These are phyloP conservation scores for Hermetia illucens DNA, from an alignment of 1,140 invertebrate species.

Conservation along the genomic window DNA sequence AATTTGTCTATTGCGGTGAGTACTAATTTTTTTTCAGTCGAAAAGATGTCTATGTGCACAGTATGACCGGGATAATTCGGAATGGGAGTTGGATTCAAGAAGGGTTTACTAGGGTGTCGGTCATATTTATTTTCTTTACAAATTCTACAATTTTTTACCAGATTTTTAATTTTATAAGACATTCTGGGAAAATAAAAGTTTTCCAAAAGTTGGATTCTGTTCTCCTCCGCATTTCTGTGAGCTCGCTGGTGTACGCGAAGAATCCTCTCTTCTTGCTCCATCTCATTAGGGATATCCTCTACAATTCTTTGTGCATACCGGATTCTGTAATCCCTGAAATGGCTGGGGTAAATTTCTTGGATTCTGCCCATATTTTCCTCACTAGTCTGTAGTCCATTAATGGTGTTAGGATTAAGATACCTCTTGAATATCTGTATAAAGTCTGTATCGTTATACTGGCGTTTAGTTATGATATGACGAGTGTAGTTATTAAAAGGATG, in stretches of 20 bases:
- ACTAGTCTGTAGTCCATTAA: constrained; percentile 1
- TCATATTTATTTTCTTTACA: constrained; percentile 8
- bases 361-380: constrained; percentile 2
- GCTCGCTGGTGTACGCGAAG: constrained; percentile 4
- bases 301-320: constrained; percentile 4
- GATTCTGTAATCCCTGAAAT: constrained; percentile 3
- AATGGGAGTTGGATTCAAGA: constrained; percentile 4
- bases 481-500: not conserved
- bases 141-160: constrained; percentile 5
- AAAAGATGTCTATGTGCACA: constrained; percentile 6
- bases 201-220: constrained; percentile 6
- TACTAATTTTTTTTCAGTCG: constrained; percentile 4
- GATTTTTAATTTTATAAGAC: constrained; percentile 4
- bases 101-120: constrained; percentile 1
- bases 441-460: not conserved
- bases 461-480: not conserved
- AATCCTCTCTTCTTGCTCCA: constrained; percentile 7
- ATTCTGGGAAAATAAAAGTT: constrained; percentile 7
- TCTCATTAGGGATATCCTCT: constrained; percentile 1
- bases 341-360: constrained; percentile 2
- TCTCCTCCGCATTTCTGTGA: constrained; percentile 6
- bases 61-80: constrained; percentile 6
- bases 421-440: constrained; percentile 1
- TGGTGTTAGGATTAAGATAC: not conserved
- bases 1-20: constrained; percentile 8